Evolutionary conservation across 2,888 invertebrate species (phyloP).

Genomic region (Glyphotaelius pellucidus): DNA sequence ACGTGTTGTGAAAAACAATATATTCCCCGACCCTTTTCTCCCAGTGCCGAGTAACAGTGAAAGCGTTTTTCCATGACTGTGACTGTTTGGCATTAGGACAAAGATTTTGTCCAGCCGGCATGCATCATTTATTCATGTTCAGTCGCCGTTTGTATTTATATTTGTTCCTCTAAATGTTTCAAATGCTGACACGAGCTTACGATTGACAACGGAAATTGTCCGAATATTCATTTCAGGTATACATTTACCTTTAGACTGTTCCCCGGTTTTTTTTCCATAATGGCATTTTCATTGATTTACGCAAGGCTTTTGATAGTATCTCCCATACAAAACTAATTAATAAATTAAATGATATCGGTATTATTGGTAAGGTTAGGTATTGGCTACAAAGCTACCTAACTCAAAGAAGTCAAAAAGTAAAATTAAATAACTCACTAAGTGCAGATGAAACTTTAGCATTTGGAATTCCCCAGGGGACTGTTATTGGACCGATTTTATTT

Average conservation of each 20-base stretch:
- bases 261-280: neutral
- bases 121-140: neutral
- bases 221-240: neutral
- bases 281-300: no score
- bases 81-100: neutral
- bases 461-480: no score
- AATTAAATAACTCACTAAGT: no score
- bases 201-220: neutral
- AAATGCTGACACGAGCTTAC: neutral
- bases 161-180: neutral
- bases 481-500: no score
- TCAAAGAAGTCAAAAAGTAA: no score
- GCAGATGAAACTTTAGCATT: no score
- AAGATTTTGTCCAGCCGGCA: neutral
- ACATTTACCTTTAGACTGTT: neutral
- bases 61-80: neutral
- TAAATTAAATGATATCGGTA: no score
- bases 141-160: neutral
- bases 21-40: slow-evolving; percentile 18
- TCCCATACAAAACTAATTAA: no score
- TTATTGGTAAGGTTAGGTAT: no score
- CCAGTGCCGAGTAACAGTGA: neutral
- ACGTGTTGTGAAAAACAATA: neutral
- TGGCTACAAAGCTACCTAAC: no score
- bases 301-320: no score